These are phyloP conservation scores for Tarsius wallacei DNA, from an alignment of 2,797 vertebrate genomes.

Conservation along the genomic window DNA sequence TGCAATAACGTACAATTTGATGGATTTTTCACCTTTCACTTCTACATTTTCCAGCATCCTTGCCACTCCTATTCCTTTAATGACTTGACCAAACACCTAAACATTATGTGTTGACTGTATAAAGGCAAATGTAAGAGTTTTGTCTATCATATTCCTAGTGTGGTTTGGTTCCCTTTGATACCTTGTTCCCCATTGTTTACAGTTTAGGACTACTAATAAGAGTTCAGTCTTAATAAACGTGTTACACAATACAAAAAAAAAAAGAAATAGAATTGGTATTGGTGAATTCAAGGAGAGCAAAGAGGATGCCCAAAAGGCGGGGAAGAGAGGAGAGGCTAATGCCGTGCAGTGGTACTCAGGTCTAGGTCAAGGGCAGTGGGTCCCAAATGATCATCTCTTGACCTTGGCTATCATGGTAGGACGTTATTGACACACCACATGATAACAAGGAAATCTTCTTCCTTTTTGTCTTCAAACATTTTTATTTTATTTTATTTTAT, in stretches of 20 bases:
- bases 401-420: not conserved
- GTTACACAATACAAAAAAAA: conserved; percentile 43
- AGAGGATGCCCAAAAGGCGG: not conserved
- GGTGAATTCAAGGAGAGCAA: not conserved
- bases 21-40: conserved; percentile 94
- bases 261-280: too few species aligned
- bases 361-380: not conserved
- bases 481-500: too few species aligned
- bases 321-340: not conserved
- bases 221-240: conserved; percentile 59
- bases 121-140: conserved; percentile 8
- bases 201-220: conserved; percentile 51
- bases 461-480: conserved; percentile 23
- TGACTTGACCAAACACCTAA: conserved; percentile 95
- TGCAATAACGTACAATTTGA: conserved; percentile 94
- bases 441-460: not conserved
- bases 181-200: conserved; percentile 77
- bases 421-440: not conserved
- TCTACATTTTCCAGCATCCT: conserved; percentile 95
- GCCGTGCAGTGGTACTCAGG: not conserved
- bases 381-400: not conserved
- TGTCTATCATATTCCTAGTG: not conserved
- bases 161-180: conserved; percentile 63
- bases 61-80: conserved; percentile 96
- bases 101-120: conserved; percentile 72